Evolutionary conservation across 2,113 vertebrate genomes (phyloP).

Genomic region (Anhinga rufa): DNA sequence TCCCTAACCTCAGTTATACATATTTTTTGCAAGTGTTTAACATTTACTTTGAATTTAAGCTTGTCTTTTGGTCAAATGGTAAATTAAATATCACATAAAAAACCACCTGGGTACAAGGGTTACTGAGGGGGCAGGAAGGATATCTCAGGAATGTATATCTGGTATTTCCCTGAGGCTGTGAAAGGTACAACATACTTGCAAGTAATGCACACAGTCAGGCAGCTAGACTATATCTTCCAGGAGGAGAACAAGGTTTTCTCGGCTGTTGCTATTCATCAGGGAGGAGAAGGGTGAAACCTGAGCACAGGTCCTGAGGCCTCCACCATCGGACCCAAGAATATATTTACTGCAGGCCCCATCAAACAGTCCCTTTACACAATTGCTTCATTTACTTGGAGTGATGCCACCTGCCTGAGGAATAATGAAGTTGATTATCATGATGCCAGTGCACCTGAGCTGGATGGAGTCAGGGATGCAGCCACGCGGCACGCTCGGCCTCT

Average conservation of each 20-base stretch:
- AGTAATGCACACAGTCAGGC: neutral
- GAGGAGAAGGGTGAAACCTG: neutral
- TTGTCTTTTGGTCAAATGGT: neutral
- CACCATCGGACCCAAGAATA: neutral
- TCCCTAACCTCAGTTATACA: neutral
- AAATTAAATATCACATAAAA: neutral
- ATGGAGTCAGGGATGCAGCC: neutral
- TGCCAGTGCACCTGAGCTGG: neutral
- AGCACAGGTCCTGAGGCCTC: neutral
- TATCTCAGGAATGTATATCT: neutral
- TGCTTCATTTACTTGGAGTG: neutral
- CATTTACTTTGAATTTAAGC: slow-evolving; percentile 6
- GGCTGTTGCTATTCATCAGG: neutral
- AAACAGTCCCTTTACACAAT: neutral
- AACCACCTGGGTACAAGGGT: neutral
- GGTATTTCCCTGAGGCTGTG: neutral
- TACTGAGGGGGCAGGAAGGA: neutral
- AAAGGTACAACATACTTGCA: neutral
- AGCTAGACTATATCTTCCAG: neutral
- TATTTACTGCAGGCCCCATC: neutral
- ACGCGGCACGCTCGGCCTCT: neutral
- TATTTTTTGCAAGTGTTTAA: neutral
- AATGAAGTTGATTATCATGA: neutral
- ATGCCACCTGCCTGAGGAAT: neutral
- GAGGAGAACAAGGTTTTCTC: neutral